These are phyloP conservation scores for Apocheima hispidaria DNA, from an alignment of 2,888 invertebrate species.

Conservation along the genomic window DNA sequence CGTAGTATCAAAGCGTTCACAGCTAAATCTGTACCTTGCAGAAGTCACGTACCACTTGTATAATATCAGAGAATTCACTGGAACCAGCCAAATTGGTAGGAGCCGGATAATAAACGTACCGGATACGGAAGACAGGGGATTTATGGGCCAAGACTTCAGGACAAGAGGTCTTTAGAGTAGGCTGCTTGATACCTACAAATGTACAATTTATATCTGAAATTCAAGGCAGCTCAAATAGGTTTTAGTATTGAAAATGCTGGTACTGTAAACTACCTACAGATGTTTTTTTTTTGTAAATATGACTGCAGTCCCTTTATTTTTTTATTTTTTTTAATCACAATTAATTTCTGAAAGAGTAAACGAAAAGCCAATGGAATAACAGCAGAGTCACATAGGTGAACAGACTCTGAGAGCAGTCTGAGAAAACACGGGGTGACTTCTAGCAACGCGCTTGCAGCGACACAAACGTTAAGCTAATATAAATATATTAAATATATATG, in stretches of 20 bases:
- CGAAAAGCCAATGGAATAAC: no score
- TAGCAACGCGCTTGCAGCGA: no score
- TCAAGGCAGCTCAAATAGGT: conserved; percentile 26
- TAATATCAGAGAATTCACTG: conserved; percentile 68
- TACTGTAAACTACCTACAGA: neutral
- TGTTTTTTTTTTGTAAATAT: no score
- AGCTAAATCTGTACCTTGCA: conserved; percentile 53
- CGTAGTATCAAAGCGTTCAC: conserved; percentile 45
- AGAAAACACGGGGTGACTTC: no score
- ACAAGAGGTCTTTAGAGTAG: conserved; percentile 47
- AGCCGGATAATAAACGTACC: conserved; percentile 68
- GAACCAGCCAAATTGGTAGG: conserved; percentile 66
- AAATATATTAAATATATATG: no score
- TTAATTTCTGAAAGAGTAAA: no score
- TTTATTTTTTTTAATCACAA: no score
- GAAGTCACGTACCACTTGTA: conserved; percentile 70
- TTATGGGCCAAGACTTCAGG: conserved; percentile 59
- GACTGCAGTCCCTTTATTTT: no score
- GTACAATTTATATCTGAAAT: conserved; percentile 21
- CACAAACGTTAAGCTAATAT: no score
- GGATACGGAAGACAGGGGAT: conserved; percentile 63
- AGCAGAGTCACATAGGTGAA: no score
- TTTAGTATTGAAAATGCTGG: neutral
- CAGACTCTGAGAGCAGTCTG: no score
- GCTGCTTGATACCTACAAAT: conserved; percentile 49